Percentiles rank a stretch among this genome's conserved stretches.
Evolutionary conservation across 2,797 vertebrate genomes (phyloP).

Genomic region (Anomalospiza imberbis): DNA sequence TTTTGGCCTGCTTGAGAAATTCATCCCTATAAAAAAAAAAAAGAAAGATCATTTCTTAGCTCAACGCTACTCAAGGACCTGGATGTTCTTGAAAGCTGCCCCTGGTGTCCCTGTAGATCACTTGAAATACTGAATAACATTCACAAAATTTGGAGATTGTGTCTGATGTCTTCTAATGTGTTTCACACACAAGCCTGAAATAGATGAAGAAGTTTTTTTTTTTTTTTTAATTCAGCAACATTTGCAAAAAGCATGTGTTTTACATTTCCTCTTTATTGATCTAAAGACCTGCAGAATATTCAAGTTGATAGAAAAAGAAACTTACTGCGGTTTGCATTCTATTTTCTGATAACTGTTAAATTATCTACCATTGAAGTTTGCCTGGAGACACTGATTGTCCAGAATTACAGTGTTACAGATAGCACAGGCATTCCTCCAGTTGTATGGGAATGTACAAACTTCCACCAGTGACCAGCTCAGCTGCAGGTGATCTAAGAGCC

Average conservation of each 20-base stretch:
- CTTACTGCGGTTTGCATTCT: not conserved
- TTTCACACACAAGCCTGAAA: not conserved
- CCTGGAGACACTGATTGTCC: not conserved
- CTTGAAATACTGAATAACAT: not conserved
- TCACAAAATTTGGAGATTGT: not conserved
- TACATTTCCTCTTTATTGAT: not conserved
- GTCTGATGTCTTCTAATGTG: not conserved
- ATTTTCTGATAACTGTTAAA: not conserved
- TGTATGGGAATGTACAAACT: not conserved
- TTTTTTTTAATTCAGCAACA: not conserved
- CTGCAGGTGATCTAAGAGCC: not conserved
- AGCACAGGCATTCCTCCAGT: not conserved
- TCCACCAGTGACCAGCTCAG: not conserved
- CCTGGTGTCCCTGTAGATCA: not conserved
- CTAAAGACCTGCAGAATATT: not conserved
- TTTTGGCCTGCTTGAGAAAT: slow-evolving; percentile 12
- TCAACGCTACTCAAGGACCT: not conserved
- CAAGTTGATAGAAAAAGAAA: not conserved
- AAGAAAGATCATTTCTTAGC: not conserved
- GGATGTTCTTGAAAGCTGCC: not conserved
- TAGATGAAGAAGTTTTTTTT: not conserved
- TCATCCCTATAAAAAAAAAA: not conserved
- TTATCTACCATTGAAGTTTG: not conserved
- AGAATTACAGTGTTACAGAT: not conserved
- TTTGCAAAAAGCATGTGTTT: not conserved